These are phyloP conservation scores for Himalopsyche anomala DNA, from an alignment of 2,888 invertebrate genomes.

Conservation along the genomic window DNA sequence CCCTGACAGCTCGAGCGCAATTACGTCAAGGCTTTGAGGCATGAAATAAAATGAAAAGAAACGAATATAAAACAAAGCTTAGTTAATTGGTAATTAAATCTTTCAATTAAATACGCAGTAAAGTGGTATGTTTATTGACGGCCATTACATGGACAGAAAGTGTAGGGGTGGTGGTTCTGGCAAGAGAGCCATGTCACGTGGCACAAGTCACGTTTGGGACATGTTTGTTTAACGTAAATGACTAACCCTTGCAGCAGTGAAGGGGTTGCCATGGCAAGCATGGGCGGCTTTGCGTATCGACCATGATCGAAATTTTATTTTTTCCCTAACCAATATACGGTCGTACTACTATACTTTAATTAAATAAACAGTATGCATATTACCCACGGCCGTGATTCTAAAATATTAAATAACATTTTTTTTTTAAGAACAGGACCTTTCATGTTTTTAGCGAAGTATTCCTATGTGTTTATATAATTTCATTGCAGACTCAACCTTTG, in stretches of 20 bases:
- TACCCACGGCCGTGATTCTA: too few relatives aligned
- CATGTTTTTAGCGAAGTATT: too few relatives aligned
- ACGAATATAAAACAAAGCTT: background rate
- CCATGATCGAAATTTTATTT: too few relatives aligned
- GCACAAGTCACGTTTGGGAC: slow-evolving; percentile 24
- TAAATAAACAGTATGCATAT: too few relatives aligned
- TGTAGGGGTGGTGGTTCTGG: background rate
- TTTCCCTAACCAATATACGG: too few relatives aligned
- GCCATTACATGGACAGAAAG: background rate
- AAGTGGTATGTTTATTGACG: slow-evolving; percentile 34
- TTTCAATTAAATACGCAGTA: slow-evolving; percentile 24
- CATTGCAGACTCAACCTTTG: too few relatives aligned
- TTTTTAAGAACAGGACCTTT: too few relatives aligned
- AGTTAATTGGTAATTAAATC: background rate
- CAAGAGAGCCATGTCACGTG: slow-evolving; percentile 7
- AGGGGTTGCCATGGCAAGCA: slow-evolving; percentile 11
- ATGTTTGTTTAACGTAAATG: background rate
- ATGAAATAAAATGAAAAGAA: background rate
- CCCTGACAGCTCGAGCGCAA: background rate
- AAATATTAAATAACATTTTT: too few relatives aligned
- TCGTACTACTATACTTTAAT: too few relatives aligned
- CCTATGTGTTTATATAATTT: too few relatives aligned
- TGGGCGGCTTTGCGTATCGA: too few relatives aligned
- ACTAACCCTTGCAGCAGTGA: background rate
- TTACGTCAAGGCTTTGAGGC: background rate